Base-by-base conservation (phyloP, 2,113 vertebrate species). In the Colossoma macropomum region DNA sequence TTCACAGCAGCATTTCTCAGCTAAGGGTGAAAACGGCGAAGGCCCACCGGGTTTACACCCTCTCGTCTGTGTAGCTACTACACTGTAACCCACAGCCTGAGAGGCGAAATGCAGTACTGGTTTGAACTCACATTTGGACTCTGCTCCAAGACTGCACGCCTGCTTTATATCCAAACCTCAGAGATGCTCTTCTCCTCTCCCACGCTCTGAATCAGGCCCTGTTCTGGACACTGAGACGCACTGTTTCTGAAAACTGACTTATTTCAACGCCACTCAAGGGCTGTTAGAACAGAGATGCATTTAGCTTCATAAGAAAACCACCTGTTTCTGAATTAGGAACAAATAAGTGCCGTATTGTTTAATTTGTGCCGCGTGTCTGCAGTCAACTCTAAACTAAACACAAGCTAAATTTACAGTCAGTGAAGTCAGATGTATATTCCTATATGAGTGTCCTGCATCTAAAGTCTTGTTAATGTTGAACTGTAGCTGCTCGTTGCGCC, bases 131-230 rank as follows among this genome's bases (percentile, higher is more conserved):
- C 15, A 23, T n/a, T 73, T 1, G 9, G 66, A 41, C 41, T 15
- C 21, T 54, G 77, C 48, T 12, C 41, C 45, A 34, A 69, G 45
- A 79, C 60, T 65, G 27, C 62, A 79, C 16, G 68, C 41, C 41
- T 68, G 19, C 17, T 66, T 50, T 27, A 4, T 30, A 65, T 65
- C 38, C 60, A 54, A 38, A 79, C 28, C 19, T 30, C 12, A 65
- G 19, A 4, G 10, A 17, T 65, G 17, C 11, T 28, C 63, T 23
- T 34, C 19, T 34, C 3, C 41, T 54, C 62, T 48, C 21, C 38
- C 60, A 65, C 16, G 34, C 59, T 65, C 38, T 77, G 34, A 27
- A 63, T 21, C 8, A 17, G 23, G 25, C 56, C 23, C 56, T 27
- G 23, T 10, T 65, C 75, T 77, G 23, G 38, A 25, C 27, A 65